Evolutionary conservation across 2,797 vertebrate genomes (phyloP), one percentile per base, ranked within the genome.

Genomic region (Gallirallus australis): DNA sequence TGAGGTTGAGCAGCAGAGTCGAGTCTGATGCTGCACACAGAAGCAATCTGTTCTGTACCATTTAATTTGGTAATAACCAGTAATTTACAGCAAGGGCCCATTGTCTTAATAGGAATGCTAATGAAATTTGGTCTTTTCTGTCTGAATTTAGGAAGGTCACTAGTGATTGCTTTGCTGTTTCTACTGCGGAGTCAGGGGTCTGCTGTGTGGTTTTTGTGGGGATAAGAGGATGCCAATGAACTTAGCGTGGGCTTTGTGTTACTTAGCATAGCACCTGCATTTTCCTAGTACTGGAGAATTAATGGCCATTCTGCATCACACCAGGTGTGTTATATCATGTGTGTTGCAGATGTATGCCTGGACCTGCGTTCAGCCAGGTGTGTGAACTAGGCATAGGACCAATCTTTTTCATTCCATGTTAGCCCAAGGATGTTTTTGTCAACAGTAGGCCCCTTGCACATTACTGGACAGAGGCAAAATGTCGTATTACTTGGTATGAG

Each of bases 21-120:
- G 71, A 89, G 90, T 79, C 84, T 60, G 56, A 40, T 83, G 48
- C 31, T 39, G 86, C 56, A 66, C 39, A 57, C 76, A 85, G 77
- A 75, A 76, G 87, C 91, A 91, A 79, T 97, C 71, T 71, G 89
- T 94, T 90, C 94, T 96, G 72, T 59, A 57, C 84, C 57, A 83
- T 94, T 97, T 96, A 90, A 77, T 96, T 95, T 91, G 91, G 90
- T 91, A 95, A 96, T 95, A 91, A 84, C 82, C 75, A 73, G 84
- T 96, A 96, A 97, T 96, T 97, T 78, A 83, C 77, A 81, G 85
- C 23, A 10, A 82, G 24, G 24, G 23, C 94, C 45, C 65, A 18
- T 84, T 89, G 86, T 96, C 94, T 91, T 73, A 89, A 89, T 91
- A 89, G 82, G 70, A 89, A 50, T 90, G 23, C 88, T 95, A 83